Evolutionary conservation across 1,140 invertebrate species (phyloP), one percentile per base, ranked within the genome.

Genomic region (Matsumurasca onukii): DNA sequence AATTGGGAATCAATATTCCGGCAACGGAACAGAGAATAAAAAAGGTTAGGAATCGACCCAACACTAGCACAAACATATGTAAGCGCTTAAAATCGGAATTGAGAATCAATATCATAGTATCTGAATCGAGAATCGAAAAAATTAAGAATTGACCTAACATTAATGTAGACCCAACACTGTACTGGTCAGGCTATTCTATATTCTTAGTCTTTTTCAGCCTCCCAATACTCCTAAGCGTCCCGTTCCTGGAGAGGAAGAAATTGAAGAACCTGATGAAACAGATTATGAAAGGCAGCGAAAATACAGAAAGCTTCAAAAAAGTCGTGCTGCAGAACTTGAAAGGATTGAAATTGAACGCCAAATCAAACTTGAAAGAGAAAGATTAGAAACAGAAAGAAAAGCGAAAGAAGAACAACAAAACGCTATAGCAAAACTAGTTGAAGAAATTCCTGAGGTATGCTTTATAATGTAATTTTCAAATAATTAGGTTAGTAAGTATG

Each of bases 221-320:
- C 85, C 88, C 55, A 90, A 89, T 75, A 91, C 89, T 17, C 87
- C 91, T 31, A 93, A 92, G 80, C 80, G 91, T 66, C 86, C 88
- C 62, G 34, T 73, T 15, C 77, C 77, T 5, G 13, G n/a, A n/a
- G 86, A 85, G 69, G 89, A 92, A 70, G 85, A 88, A 57, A 87
- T 89, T 63, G 86, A 87, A 70, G 84, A 87, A 64, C 84, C 86
- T 64, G 74, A 74, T 34, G 77, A 79, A 48, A 78, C 77, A 66
- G 80, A 82, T 12, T 81, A 72, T 76, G 80, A 72, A 73, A 78
- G 68, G 45, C 73, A 72, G 17, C 70, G 51, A 70, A 76, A 70
- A 77, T 73, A 29, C 69, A 77, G 63, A 64, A 75, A 9, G 78
- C 77, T 70, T 75, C 85, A 31, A 76, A 83, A 30, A 82, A 84